Conservation (phyloP, 1,140 invertebrate genomes). For the Pachypeltis micranthus region DNA sequence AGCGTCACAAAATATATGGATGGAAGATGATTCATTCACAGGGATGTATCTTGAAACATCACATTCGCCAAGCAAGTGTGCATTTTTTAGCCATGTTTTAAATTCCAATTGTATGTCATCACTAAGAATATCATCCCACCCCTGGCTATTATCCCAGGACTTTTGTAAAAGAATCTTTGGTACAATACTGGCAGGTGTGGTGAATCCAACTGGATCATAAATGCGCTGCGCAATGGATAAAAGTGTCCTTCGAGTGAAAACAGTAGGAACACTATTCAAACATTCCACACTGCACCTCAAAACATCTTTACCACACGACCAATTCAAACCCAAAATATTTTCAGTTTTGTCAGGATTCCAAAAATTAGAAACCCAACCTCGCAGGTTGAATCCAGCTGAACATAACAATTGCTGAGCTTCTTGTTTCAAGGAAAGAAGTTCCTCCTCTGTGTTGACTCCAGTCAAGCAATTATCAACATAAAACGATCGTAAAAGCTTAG, state of each 20-base stretch:
- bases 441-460: neutral
- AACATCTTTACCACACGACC: neutral
- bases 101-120: neutral
- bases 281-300: neutral
- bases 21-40: neutral
- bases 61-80: neutral
- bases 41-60: neutral
- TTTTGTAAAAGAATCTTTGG: neutral
- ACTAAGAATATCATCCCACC: neutral
- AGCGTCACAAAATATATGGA: neutral
- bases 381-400: neutral
- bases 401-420: neutral
- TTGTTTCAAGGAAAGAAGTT: neutral
- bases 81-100: neutral
- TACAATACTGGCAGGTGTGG: neutral
- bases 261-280: neutral
- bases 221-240: neutral
- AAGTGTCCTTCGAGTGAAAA: neutral
- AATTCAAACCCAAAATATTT: neutral
- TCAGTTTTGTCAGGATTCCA: neutral
- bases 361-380: slow-evolving; percentile 9
- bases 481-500: neutral
- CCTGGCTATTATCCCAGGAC: neutral
- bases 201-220: neutral
- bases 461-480: slow-evolving; percentile 14